These are phyloP conservation scores for Ibidorhyncha struthersii DNA, from an alignment of 2,113 vertebrate species.

Conservation along the genomic window DNA sequence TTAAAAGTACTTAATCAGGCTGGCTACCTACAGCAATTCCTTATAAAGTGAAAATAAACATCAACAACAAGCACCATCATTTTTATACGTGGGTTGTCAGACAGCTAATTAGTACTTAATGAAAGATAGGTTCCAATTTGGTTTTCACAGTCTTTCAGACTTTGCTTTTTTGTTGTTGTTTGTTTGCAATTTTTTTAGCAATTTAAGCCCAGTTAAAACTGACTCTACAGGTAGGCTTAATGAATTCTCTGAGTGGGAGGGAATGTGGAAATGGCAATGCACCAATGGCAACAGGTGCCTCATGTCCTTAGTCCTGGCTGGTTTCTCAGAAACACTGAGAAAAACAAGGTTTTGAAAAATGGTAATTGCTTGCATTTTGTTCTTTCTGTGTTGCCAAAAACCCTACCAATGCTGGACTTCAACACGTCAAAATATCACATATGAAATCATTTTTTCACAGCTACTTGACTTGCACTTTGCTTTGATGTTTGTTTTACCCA, in stretches of 20 bases:
- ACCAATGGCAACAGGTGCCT: neutral
- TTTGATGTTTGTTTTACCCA: conserved; percentile 38
- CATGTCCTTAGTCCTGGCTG: neutral
- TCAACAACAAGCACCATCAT: neutral
- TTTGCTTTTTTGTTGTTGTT: neutral
- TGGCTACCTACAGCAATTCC: neutral
- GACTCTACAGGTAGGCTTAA: neutral
- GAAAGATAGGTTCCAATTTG: neutral
- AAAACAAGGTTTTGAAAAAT: neutral
- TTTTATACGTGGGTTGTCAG: conserved; percentile 15
- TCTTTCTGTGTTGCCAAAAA: neutral
- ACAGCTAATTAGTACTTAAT: conserved; percentile 40
- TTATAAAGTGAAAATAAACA: conserved; percentile 11
- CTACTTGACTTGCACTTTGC: neutral
- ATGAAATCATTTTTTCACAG: neutral
- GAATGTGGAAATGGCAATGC: neutral
- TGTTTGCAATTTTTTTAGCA: neutral
- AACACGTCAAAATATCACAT: rapidly evolving
- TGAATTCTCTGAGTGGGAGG: neutral
- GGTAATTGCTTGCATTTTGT: neutral
- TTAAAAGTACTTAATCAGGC: conserved; percentile 10
- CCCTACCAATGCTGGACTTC: neutral
- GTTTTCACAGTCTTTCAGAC: neutral
- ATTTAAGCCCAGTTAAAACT: neutral
- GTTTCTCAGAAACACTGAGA: neutral